Base-by-base conservation (phyloP, 2,113 vertebrate species). In the Corythoichthys haematopterus region DNA sequence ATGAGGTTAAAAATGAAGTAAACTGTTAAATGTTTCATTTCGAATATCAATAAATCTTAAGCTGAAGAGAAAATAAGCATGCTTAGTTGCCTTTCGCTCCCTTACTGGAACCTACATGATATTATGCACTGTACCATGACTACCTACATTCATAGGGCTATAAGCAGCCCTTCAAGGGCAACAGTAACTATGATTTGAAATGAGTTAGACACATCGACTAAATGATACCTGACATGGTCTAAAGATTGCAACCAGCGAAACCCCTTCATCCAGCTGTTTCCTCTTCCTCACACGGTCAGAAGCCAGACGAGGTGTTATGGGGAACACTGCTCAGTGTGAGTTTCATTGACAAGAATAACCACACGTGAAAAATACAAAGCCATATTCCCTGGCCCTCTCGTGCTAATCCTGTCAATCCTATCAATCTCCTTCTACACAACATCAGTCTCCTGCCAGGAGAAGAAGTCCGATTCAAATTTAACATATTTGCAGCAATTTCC, bases 301-400 rank as follows among this genome's bases (percentile, higher is more conserved):
- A 68, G 56, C 68, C 86, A 85, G 79, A 88, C 77, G 69, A 87
- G 68, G 78, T 75, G 70, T 70, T 78, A 81, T 64, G 55, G 62
- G 51, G 70, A 68, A 68, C 70, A 62, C 60, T 53, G 66, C 70
- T 78, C 38, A 68, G 20, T 52, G 59, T 69, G 2, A 64, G 40
- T 72, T 81, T 71, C 73, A 69, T 70, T 56, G 51, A 58, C 58
- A 73, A 57, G 71, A 74, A 28, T 28, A 28, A 28, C 20, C 20
- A 28, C 20, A 28, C 68, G 55, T 64, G 50, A 79, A n/a, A 71
- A 43, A 61, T 57, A 16, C 57, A 36, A 69, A 69, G 40, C 68
- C 53, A 16, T 67, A 62, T 55, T 47, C 70, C 57, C 16, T 40
- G 63, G 13, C 13, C 20, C 6, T 8, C 4, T 36, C 5, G 8